Conservation (phyloP, 2,113 vertebrate species). For the Notarius lentiginosus region DNA sequence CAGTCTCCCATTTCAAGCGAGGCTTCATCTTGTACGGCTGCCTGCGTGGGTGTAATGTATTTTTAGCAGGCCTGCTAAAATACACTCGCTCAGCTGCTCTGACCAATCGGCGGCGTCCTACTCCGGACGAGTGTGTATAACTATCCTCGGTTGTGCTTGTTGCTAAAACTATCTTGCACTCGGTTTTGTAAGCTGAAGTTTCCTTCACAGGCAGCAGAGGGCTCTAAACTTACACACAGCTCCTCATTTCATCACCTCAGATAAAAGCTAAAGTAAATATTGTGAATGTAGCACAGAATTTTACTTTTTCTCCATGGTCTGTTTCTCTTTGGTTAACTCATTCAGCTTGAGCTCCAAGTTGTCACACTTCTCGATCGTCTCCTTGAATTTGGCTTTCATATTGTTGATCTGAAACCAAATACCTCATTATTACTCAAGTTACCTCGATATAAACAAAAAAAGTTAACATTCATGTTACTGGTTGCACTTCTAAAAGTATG, state of each 20-base stretch:
- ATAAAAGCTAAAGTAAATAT: not conserved
- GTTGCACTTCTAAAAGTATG: not conserved
- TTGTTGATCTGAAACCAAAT: conserved; percentile 85
- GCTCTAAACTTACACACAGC: not conserved
- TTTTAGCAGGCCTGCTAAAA: not conserved
- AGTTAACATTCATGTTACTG: too few species aligned
- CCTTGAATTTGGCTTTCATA: conserved; percentile 99
- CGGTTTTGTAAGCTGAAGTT: not conserved
- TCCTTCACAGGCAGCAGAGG: not conserved
- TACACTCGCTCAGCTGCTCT: not conserved
- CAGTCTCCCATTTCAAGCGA: not conserved
- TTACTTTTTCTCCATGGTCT: conserved; percentile 91
- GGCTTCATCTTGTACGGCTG: too few species aligned
- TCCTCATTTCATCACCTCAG: not conserved
- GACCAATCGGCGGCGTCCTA: not conserved
- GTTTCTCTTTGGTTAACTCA: conserved; percentile 90
- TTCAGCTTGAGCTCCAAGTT: conserved; percentile 87
- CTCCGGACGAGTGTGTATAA: too few species aligned
- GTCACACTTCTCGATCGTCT: conserved; percentile 97
- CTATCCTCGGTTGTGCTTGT: not conserved
- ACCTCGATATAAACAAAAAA: too few species aligned
- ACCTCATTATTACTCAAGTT: not conserved
- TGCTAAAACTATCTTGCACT: not conserved
- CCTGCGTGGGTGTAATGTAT: not conserved
- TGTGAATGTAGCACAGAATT: conserved; percentile 44